Evolutionary conservation across 1,140 invertebrate species (phyloP), one percentile per base, ranked within the genome.

Genomic region (Triops longicaudatus): DNA sequence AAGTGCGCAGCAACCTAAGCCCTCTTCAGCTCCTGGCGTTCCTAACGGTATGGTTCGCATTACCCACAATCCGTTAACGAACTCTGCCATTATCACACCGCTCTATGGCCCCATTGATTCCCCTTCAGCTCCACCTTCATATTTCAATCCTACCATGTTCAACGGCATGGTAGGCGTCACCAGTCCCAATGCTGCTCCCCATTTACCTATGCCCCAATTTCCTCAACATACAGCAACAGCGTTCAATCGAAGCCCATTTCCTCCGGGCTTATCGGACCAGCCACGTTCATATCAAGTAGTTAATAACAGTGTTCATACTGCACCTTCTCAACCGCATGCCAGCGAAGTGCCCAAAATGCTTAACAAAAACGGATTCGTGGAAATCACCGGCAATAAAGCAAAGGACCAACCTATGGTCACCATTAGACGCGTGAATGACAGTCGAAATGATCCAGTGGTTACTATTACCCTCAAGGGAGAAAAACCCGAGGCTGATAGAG

Each of bases 381-480:
- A 75, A 43, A 74, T 44, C 27, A 14, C 79, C 12, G 76, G 31
- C 76, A 71, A 37, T 78, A 78, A 77, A 73, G 79, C 44, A 73
- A 77, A 76, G 76, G 80, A 78, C 74, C 79, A 77, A 12, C 88
- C 91, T 77, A 91, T 92, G 83, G 91, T 92, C 5, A 92, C 91
- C 1, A 92, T 92, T 79, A 87, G 90, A 74, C 83, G 90, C 27
- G 88, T 91, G 0, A 88, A 89, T 84, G 88, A 90, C 79, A 88
- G 87, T 77, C 88, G 87, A 80, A 84, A 87, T 14, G 89, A 90
- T 79, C 90, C 91, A 37, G 90, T 89, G 7, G 91, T 92, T 3
- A 92, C 91, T 0, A 91, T 92, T 42, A 91, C 91, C 1, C 84
- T 91, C 12, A 91, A 91, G 80, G 91, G 90, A 14, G 88, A 90